phyloP scores from a whole-genome alignment of 92 coral and sea anemone genomes.

The Montipora capitata region DNA sequence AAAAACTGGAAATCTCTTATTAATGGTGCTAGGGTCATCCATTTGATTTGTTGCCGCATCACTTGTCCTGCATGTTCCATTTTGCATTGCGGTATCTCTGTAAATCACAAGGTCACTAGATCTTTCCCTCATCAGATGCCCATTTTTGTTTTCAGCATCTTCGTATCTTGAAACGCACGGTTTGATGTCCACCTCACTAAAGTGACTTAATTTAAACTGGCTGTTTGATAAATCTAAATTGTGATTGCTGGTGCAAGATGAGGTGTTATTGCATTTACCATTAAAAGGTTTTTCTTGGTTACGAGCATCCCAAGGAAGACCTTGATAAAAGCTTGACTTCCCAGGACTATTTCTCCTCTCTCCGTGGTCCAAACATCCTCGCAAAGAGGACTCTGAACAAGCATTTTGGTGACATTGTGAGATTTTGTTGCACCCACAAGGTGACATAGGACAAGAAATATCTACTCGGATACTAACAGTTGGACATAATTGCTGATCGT shows the following conservation, averaged over 20 bases:
- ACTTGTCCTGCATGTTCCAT: not conserved
- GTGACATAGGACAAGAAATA: slow-evolving; percentile 38
- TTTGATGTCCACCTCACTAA: not conserved
- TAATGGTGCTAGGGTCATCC: not conserved
- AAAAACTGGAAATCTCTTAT: not conserved
- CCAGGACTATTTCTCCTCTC: not conserved
- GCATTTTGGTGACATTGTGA: slow-evolving; percentile 1
- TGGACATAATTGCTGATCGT: slow-evolving; percentile 9
- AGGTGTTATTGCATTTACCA: not conserved
- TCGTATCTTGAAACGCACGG: not conserved
- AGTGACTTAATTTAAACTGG: slow-evolving; percentile 22
- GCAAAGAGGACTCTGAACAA: not conserved
- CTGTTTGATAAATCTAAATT: not conserved
- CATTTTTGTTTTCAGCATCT: not conserved
- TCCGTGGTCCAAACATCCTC: not conserved
- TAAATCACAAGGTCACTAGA: not conserved
- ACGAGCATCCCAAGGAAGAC: not conserved
- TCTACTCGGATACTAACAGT: slow-evolving; percentile 55
- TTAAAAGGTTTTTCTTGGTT: not conserved
- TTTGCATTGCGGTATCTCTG: not conserved
- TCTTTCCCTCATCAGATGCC: not conserved
- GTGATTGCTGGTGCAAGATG: not conserved
- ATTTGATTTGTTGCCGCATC: not conserved
- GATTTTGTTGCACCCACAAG: slow-evolving; percentile 14
- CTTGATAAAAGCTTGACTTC: not conserved